Percentiles rank a stretch among this genome's conserved stretches.
Conservation (phyloP, 2,797 vertebrate genomes). For the Smutsia gigantea region DNA sequence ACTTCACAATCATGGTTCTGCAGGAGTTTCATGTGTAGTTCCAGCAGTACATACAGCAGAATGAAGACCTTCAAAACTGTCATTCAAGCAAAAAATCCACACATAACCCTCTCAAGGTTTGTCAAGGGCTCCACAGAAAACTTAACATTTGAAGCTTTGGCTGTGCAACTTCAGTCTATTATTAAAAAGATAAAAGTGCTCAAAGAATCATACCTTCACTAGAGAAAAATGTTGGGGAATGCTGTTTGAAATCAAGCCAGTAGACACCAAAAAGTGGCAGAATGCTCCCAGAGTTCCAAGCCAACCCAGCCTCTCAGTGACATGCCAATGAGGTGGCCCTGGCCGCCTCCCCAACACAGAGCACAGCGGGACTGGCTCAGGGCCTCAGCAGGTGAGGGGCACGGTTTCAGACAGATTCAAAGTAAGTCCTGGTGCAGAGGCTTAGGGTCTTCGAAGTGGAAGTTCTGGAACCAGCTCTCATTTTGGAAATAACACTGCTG, state of each 20-base stretch:
- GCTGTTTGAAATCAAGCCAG: constrained; percentile 92
- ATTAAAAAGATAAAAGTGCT: constrained; percentile 94
- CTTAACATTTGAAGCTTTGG: constrained; percentile 93
- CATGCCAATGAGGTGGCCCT: constrained; percentile 92
- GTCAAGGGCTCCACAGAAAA: constrained; percentile 94
- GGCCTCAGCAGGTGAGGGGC: constrained; percentile 92
- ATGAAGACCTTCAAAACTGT: constrained; percentile 98
- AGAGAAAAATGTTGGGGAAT: constrained; percentile 92
- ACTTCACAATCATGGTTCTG: constrained; percentile 92
- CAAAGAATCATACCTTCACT: constrained; percentile 93
- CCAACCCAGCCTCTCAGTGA: constrained; percentile 92
- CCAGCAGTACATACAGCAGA: constrained; percentile 96
- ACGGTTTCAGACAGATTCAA: constrained; percentile 93
- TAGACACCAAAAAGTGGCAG: constrained; percentile 92
- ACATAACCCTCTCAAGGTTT: constrained; percentile 96
- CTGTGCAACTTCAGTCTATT: constrained; percentile 91
- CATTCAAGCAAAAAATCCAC: constrained; percentile 94
- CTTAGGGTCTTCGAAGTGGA: constrained; percentile 91
- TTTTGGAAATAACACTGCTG: constrained; percentile 91
- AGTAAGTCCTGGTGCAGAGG: constrained; percentile 90
- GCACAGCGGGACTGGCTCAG: constrained; percentile 94
- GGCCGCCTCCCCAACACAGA: constrained; percentile 94
- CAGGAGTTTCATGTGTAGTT: constrained; percentile 96
- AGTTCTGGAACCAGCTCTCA: constrained; percentile 93
- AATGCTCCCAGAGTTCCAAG: constrained; percentile 89